A percentile compares a stretch with the other conserved stretches of the same genome.
phyloP scores from a whole-genome alignment of 1,140 invertebrate species.

The Dinothrombium tinctorium region DNA sequence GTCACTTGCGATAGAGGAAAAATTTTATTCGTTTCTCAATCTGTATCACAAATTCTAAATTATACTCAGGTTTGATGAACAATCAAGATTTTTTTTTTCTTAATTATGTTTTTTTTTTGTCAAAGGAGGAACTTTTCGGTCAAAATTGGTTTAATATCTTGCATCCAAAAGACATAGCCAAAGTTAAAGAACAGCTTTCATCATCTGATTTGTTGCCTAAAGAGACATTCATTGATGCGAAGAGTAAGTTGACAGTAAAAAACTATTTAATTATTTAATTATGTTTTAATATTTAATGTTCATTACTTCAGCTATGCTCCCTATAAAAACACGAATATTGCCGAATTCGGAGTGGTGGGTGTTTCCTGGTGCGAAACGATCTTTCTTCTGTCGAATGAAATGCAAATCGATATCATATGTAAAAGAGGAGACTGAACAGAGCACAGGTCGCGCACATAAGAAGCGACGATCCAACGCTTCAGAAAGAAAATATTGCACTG shows the following conservation, averaged over 20 bases:
- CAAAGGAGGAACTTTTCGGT: conserved; percentile 57
- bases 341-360: conserved; percentile 28
- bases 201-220: conserved; percentile 65
- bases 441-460: conserved; percentile 30
- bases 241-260: conserved; percentile 37
- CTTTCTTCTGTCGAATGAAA: conserved; percentile 84
- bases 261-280: conserved; percentile 1
- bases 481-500: conserved; percentile 47
- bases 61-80: conserved; percentile 41
- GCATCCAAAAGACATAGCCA: conserved; percentile 77
- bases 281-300: not conserved
- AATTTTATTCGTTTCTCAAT: conserved; percentile 72
- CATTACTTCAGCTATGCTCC: conserved; percentile 61
- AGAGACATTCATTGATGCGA: conserved; percentile 69
- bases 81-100: conserved; percentile 2
- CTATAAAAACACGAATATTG: conserved; percentile 39
- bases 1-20: conserved; percentile 73
- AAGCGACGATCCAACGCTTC: conserved; percentile 37
- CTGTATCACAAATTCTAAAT: conserved; percentile 55
- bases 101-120: conserved; percentile 12
- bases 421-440: conserved; percentile 46
- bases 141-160: conserved; percentile 85
- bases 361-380: conserved; percentile 61
- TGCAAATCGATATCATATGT: conserved; percentile 32
- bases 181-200: conserved; percentile 81